These are phyloP conservation scores for Sarotherodon lohbergeri DNA, from an alignment of 2,113 vertebrate genomes.

Conservation along the genomic window DNA sequence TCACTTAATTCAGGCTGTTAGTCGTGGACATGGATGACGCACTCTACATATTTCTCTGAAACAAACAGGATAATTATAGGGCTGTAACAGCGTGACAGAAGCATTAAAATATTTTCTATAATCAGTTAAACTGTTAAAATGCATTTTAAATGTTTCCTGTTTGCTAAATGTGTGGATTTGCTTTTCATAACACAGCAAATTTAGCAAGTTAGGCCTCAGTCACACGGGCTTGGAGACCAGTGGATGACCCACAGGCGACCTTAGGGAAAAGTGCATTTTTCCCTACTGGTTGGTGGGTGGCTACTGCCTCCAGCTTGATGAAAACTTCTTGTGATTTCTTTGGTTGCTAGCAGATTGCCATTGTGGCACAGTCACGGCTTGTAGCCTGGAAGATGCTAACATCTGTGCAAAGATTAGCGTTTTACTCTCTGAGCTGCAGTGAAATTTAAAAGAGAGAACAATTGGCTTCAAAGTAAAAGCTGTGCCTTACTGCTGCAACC, in stretches of 20 bases:
- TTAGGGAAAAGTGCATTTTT: neutral
- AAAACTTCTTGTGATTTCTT: neutral
- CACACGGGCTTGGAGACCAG: rapidly evolving
- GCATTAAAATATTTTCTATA: neutral
- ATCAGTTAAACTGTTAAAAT: neutral
- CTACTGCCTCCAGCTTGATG: neutral
- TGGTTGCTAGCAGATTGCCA: neutral
- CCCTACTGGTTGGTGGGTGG: rapidly evolving
- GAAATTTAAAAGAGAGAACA: neutral
- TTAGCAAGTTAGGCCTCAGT: neutral
- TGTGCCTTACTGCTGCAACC: neutral
- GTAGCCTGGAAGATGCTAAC: neutral
- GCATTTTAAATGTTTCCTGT: neutral
- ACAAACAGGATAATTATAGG: neutral
- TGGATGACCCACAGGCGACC: neutral
- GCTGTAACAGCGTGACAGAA: neutral
- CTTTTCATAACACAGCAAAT: neutral
- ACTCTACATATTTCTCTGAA: neutral
- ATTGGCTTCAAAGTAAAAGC: neutral
- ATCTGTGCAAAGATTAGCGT: neutral
- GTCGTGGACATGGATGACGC: neutral
- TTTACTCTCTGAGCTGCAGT: neutral
- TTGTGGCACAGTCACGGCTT: rapidly evolving
- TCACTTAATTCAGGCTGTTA: neutral
- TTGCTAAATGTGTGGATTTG: neutral